A percentile compares a stretch with the other conserved stretches of the same genome.
Evolutionary conservation across 1,140 invertebrate genomes (phyloP).

Genomic region (Orchesella cincta): DNA sequence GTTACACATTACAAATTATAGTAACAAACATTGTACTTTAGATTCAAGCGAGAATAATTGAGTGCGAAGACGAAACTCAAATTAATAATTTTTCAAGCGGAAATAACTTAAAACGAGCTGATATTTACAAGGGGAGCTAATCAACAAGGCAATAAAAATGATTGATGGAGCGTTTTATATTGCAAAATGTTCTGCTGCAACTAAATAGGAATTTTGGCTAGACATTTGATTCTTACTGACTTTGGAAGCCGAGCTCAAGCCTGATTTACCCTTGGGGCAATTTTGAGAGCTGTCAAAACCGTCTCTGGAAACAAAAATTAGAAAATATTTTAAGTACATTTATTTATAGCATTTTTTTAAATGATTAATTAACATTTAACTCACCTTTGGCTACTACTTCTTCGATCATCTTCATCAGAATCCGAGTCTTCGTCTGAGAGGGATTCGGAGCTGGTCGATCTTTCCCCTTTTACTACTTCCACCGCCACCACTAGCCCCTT

Average conservation of each 20-base stretch:
- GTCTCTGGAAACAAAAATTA: background rate
- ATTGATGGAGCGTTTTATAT: no score
- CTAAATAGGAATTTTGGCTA: no score
- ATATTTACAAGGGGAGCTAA: no score
- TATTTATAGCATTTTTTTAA: background rate
- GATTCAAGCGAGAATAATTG: no score
- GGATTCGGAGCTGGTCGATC: slow-evolving; percentile 25
- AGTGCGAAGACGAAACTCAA: no score
- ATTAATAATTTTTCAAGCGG: no score
- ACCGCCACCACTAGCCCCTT: slow-evolving; percentile 16
- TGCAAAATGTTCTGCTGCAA: no score
- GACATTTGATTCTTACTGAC: slow-evolving; percentile 49
- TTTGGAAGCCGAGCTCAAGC: slow-evolving; percentile 46
- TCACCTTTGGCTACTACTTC: slow-evolving; percentile 23
- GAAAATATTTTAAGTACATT: background rate
- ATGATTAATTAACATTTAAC: background rate
- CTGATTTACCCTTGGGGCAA: slow-evolving; percentile 39
- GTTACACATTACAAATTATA: no score
- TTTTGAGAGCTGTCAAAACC: background rate
- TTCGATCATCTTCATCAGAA: background rate
- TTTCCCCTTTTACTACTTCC: slow-evolving; percentile 9
- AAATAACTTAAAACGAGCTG: no score
- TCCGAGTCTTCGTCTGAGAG: background rate
- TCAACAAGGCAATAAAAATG: no score
- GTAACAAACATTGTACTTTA: no score